phyloP scores from a whole-genome alignment of 2,888 invertebrate genomes.

The Folsomia manolachei region DNA sequence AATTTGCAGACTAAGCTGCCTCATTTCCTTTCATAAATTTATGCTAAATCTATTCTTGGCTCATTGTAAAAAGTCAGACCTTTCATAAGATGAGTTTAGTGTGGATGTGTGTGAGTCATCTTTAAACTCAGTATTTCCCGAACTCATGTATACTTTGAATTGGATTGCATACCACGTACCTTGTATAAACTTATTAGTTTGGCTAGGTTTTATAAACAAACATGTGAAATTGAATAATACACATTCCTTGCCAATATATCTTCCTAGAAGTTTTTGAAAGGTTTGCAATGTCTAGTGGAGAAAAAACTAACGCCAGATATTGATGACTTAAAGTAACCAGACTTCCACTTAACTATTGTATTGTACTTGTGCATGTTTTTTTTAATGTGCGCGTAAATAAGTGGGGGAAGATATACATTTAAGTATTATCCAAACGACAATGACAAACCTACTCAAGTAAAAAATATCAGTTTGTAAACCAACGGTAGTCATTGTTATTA shows the following conservation, averaged over 20 bases:
- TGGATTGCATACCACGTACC: too few relatives aligned
- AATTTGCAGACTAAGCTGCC: not conserved
- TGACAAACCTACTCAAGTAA: slow-evolving; percentile 3
- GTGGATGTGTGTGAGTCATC: not conserved
- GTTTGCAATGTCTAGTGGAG: not conserved
- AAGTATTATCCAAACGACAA: slow-evolving; percentile 3
- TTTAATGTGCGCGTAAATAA: not conserved
- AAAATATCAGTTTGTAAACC: not conserved
- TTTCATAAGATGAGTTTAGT: too few relatives aligned
- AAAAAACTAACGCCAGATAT: not conserved
- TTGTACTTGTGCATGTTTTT: not conserved
- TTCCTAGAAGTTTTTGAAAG: too few relatives aligned
- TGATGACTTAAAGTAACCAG: too few relatives aligned
- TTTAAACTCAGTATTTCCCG: not conserved
- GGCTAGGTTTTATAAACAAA: not conserved
- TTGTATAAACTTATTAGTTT: not conserved
- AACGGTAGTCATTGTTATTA: not conserved
- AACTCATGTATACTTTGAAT: too few relatives aligned
- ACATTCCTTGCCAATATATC: too few relatives aligned
- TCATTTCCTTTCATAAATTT: not conserved
- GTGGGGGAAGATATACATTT: not conserved
- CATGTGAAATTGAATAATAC: too few relatives aligned
- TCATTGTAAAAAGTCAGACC: not conserved
- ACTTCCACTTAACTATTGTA: too few relatives aligned
- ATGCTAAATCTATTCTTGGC: not conserved